Evolutionary conservation across 2,888 invertebrate genomes (phyloP).

Genomic region (Allolobophora icterica): DNA sequence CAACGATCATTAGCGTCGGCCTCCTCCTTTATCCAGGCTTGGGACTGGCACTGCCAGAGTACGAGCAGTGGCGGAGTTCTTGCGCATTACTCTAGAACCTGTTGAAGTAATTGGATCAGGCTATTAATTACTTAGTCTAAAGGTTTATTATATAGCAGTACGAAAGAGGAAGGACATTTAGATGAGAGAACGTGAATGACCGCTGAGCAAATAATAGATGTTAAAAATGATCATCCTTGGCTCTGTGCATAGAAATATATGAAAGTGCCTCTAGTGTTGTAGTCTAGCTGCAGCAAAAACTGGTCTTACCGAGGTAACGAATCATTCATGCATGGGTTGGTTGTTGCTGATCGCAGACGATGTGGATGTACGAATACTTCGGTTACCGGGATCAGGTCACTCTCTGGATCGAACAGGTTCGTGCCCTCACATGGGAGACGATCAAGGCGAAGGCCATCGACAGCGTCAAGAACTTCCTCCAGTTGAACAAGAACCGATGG

Average conservation of each 20-base stretch:
- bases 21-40: too few species aligned
- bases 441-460: slow-evolving; percentile 42
- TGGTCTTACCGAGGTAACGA: too few species aligned
- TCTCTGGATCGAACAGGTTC: slow-evolving; percentile 43
- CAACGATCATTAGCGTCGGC: too few species aligned
- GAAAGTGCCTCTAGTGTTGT: too few species aligned
- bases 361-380: slow-evolving; percentile 53
- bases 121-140: neutral
- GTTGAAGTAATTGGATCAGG: neutral
- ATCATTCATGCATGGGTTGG: neutral
- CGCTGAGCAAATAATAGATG: neutral
- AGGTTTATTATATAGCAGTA: too few species aligned
- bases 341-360: slow-evolving; percentile 47
- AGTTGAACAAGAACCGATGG: slow-evolving; percentile 38
- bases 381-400: slow-evolving; percentile 50
- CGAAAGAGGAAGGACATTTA: neutral
- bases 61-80: too few species aligned
- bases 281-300: too few species aligned
- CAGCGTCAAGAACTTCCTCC: slow-evolving; percentile 35
- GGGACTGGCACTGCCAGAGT: too few species aligned
- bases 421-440: slow-evolving; percentile 46
- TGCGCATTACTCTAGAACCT: neutral
- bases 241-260: neutral
- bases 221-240: neutral
- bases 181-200: neutral